Percentiles rank a stretch among this genome's conserved stretches.
phyloP scores from a whole-genome alignment of 1,140 invertebrate genomes.

The Babylonia areolata region DNA sequence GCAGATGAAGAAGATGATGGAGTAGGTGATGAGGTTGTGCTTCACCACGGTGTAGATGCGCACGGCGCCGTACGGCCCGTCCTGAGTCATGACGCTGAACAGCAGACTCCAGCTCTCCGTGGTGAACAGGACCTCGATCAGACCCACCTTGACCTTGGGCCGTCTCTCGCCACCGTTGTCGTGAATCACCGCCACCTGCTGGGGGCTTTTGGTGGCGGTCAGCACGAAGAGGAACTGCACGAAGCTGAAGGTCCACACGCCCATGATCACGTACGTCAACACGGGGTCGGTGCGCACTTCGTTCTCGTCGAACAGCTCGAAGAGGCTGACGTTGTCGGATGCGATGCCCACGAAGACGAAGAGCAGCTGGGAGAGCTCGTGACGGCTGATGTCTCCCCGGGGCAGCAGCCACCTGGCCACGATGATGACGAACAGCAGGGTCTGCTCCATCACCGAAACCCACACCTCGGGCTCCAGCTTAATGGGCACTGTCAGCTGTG shows the following conservation, averaged over 20 bases:
- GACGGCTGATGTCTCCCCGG: slow-evolving; percentile 87
- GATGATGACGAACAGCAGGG: slow-evolving; percentile 90
- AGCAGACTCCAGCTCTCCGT: slow-evolving; percentile 87
- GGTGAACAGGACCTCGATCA: slow-evolving; percentile 45
- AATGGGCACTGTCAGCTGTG: slow-evolving; percentile 43
- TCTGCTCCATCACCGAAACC: slow-evolving; percentile 83
- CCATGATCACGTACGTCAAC: slow-evolving; percentile 58
- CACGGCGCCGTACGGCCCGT: slow-evolving; percentile 34
- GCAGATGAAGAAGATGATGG: slow-evolving; percentile 93
- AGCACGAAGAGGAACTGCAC: slow-evolving; percentile 75
- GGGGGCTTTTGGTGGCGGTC: slow-evolving; percentile 51
- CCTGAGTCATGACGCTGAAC: slow-evolving; percentile 76
- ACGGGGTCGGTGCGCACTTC: slow-evolving; percentile 49
- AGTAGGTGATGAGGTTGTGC: slow-evolving; percentile 87
- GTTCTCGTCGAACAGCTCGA: slow-evolving; percentile 86
- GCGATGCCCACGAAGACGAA: slow-evolving; percentile 86
- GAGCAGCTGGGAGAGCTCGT: slow-evolving; percentile 91
- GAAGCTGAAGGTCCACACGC: slow-evolving; percentile 85
- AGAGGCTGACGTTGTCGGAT: slow-evolving; percentile 93
- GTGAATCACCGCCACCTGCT: background rate
- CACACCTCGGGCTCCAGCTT: slow-evolving; percentile 44
- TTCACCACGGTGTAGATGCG: slow-evolving; percentile 31
- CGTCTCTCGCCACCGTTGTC: background rate
- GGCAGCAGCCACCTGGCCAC: slow-evolving; percentile 91
- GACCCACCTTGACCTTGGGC: slow-evolving; percentile 20